Conservation (phyloP, 2,888 invertebrate genomes). For the Muscina levida region DNA sequence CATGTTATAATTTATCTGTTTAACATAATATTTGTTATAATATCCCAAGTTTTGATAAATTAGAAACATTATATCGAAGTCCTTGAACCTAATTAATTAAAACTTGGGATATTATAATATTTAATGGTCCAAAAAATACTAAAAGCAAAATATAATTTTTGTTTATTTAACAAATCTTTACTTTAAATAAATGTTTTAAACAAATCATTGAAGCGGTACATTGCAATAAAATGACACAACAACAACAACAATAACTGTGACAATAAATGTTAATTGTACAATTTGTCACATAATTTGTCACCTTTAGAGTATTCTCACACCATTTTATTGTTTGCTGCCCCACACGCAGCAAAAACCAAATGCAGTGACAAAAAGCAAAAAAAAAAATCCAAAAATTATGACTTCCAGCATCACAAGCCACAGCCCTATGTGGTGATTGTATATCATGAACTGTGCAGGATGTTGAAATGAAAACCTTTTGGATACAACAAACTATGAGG, state of each 20-base stretch:
- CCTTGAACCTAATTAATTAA: too few species aligned
- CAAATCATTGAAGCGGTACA: neutral
- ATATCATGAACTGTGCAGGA: conserved; percentile 52
- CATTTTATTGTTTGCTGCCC: neutral
- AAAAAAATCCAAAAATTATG: conserved; percentile 55
- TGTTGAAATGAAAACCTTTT: conserved; percentile 47
- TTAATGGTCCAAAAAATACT: too few species aligned
- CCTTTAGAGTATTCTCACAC: conserved; percentile 41
- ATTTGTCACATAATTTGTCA: conserved; percentile 62
- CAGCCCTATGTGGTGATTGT: conserved; percentile 24
- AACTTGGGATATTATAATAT: too few species aligned
- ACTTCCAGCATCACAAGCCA: conserved; percentile 56
- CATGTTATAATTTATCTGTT: too few species aligned
- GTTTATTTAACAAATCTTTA: too few species aligned
- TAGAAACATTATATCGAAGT: too few species aligned
- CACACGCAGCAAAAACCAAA: neutral
- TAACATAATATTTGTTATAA: too few species aligned
- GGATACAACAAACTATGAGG: conserved; percentile 42
- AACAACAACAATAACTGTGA: conserved; percentile 37
- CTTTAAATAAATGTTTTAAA: too few species aligned
- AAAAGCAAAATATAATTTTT: too few species aligned
- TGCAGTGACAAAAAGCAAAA: neutral
- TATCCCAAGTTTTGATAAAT: too few species aligned
- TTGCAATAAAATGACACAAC: neutral
- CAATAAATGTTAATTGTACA: conserved; percentile 40